Base-by-base conservation (phyloP, 2,113 vertebrate species). In the Osmerus eperlanus region DNA sequence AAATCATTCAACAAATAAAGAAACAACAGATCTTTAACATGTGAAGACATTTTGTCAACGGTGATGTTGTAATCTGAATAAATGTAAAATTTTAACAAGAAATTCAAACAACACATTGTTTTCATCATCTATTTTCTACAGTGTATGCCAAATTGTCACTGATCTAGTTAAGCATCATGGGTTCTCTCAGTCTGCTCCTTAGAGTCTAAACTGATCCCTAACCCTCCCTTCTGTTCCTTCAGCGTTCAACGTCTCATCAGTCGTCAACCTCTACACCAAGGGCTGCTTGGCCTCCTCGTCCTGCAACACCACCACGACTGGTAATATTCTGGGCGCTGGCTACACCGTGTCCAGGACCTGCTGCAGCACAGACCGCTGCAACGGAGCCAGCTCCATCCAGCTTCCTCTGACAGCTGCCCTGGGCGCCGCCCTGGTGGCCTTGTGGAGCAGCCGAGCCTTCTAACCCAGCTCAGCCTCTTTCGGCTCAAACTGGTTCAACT, bases 311-410 rank as follows among this genome's bases (percentile, higher is more conserved):
- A 78, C 71, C 0, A 25, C 68, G 13, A 6, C 3, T 0, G 83
- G 77, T 8, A 8, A 16, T 32, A 23, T 88, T 41, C 72, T 89
- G 55, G 76, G 70, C 0, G 76, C 36, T 0, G 67, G 60, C 3
- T 88, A 84, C 81, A 82, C 69, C 6, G 0, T 85, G 69, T 78
- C 63, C 64, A 72, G 13, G 55, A 65, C n/a, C 25, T 86, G 84
- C 83, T 89, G 88, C 76, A 56, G 1, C 66, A 67, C 65, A 0
- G 21, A 84, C 70, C 18, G 3, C 16, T 89, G 84, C 8, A 88
- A 83, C 0, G 78, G 81, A 36, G 88, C 83, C 36, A 47, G 73
- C 11, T 54, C 79, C 5, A 12, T 63, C 7, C 77, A 84, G 25
- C 16, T 86, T 3, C 64, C 81, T 18, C 19, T 81, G 5, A 11